Evolutionary conservation across 1,140 invertebrate species (phyloP).

Genomic region (Lepidurus couesii): DNA sequence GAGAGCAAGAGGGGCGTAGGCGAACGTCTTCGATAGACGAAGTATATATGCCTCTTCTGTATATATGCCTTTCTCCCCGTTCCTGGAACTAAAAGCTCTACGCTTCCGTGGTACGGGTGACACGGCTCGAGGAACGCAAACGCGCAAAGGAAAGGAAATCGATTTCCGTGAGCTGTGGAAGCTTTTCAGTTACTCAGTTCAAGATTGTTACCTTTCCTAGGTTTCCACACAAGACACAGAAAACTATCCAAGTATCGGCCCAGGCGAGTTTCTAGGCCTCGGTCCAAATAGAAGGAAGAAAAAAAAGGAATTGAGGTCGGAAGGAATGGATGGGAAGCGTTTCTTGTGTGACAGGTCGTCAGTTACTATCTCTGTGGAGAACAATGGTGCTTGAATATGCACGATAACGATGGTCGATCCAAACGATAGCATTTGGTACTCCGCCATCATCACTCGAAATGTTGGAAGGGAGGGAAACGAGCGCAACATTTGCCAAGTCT

Average conservation of each 20-base stretch:
- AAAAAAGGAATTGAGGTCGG: neutral
- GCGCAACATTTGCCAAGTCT: neutral
- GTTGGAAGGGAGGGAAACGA: neutral
- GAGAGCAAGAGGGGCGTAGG: neutral
- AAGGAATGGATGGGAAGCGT: neutral
- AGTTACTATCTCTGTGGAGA: neutral
- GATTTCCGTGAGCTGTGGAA: conserved; percentile 5
- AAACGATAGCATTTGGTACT: neutral
- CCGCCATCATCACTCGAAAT: neutral
- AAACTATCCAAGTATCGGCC: too few relatives aligned
- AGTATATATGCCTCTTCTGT: conserved; percentile 1
- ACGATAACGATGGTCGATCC: neutral
- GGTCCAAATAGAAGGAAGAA: too few relatives aligned
- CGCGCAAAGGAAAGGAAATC: neutral
- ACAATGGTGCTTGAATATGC: neutral
- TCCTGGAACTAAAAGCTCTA: conserved; percentile 7
- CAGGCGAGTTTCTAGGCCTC: too few relatives aligned
- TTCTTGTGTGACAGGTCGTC: neutral
- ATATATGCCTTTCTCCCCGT: neutral
- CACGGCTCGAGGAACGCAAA: neutral
- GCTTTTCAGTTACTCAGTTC: neutral
- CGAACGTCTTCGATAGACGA: conserved; percentile 4
- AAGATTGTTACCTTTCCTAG: neutral
- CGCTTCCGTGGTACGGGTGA: neutral
- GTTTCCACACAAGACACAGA: neutral